Base-by-base conservation (phyloP, 2,888 invertebrate genomes). In the Cheilosia urbana region DNA sequence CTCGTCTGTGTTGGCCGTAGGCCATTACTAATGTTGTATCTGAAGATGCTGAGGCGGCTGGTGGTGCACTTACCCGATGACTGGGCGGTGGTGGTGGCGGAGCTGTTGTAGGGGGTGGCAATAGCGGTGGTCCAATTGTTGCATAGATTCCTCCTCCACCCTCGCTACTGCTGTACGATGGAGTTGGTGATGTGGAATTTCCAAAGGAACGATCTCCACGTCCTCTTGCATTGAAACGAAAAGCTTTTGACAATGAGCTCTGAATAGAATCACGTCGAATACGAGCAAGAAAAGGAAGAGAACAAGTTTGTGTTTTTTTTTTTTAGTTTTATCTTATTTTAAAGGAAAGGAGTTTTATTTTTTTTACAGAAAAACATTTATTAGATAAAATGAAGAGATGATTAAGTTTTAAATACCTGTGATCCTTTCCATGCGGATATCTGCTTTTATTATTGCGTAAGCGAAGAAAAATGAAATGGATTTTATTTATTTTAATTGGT, bases 351-450 rank as follows among this genome's bases (percentile, higher is more conserved):
- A 60, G 4, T 27, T 49, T 27, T 49, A 19, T 40, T 49, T 27
- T 47, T 24, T 13, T 13, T 9, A 37, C 21, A 76, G 42, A 45
- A 65, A 21, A 53, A 47, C 2, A 47, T 47, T 17, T 47, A 4
- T 30, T 15, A 37, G 27, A 49, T 55, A 58, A 34, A 27, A 63
- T 55, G 17, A 55, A 24, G 30, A 66, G 57, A 73, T 49, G 21
- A 17, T 65, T 63, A 88, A 88, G 89, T 88, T 92, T 65, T 63
- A 88, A 88, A 89, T 88, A 92, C 92, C 92, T 92, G 92, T 89
- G 92, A 92, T 90, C 92, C 92, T 91, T 92, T 92, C 92, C 92
- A 92, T 89, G 92, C 91, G 89, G 92, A 91, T 89, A 92, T 91
- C 92, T 92, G 88, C 84, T 55, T 57, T 58, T 24, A 2, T 40